Percentiles rank a stretch among this genome's conserved stretches.
phyloP scores from a whole-genome alignment of 2,113 vertebrate species.

The Phylloscopus whistleri region DNA sequence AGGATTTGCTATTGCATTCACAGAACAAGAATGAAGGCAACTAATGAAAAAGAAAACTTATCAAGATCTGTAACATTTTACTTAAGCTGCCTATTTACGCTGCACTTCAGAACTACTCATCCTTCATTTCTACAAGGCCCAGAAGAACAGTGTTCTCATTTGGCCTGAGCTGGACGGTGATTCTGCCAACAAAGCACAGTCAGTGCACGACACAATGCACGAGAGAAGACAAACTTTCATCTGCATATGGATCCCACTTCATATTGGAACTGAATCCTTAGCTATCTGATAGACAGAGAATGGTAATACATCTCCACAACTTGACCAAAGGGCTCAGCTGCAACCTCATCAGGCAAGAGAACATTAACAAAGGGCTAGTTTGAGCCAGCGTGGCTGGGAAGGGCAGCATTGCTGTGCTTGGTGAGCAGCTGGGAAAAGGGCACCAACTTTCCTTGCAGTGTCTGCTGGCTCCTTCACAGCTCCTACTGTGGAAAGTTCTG shows the following conservation, averaged over 20 bases:
- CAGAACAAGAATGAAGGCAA: background rate
- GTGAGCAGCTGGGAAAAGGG: background rate
- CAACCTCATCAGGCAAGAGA: background rate
- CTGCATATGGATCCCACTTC: background rate
- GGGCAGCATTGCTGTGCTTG: background rate
- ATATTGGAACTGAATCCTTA: background rate
- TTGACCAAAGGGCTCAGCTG: background rate
- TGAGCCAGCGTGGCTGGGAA: accelerated
- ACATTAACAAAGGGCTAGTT: background rate
- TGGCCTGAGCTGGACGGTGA: background rate
- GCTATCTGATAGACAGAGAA: background rate
- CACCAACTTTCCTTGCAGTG: background rate
- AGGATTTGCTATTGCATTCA: background rate
- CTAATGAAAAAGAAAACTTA: background rate
- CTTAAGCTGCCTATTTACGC: background rate
- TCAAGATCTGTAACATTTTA: background rate
- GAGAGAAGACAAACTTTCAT: background rate
- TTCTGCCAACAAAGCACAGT: background rate
- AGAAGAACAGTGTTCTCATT: background rate
- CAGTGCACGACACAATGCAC: accelerated
- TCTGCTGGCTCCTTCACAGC: constrained; percentile 26
- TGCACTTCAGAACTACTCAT: background rate
- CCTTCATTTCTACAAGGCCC: background rate
- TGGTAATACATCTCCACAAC: background rate
- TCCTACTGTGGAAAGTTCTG: constrained; percentile 18